phyloP scores from a whole-genome alignment of 2,888 invertebrate species.

The Chaitophorus viminalis region DNA sequence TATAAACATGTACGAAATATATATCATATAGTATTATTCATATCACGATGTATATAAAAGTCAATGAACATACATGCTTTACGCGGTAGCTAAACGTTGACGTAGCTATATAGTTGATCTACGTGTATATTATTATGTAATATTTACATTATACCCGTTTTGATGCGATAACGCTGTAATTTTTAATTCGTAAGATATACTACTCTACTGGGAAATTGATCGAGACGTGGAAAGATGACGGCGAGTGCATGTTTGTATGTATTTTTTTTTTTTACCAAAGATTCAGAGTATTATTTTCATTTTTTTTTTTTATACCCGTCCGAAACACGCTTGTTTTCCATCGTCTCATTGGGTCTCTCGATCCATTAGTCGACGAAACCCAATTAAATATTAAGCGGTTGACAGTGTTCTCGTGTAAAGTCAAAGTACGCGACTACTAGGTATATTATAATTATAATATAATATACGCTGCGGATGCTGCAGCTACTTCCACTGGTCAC shows the following conservation, averaged over 20 bases:
- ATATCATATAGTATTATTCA: too few relatives aligned
- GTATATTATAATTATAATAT: too few relatives aligned
- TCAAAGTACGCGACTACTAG: background rate
- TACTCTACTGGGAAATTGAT: background rate
- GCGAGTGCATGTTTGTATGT: background rate
- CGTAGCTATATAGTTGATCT: too few relatives aligned
- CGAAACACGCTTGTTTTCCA: background rate
- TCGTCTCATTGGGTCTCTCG: background rate
- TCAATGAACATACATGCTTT: too few relatives aligned
- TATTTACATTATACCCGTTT: conserved; percentile 1
- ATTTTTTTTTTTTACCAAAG: background rate
- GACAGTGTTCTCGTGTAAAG: conserved; percentile 42
- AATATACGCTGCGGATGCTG: background rate
- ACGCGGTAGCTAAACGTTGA: background rate
- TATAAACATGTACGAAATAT: too few relatives aligned
- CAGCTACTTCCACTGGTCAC: background rate
- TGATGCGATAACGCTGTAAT: conserved; percentile 9
- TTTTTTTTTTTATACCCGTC: background rate
- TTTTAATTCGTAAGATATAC: conserved; percentile 1
- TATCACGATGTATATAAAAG: too few relatives aligned
- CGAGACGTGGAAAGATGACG: background rate
- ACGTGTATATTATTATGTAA: too few relatives aligned
- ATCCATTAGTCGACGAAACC: conserved; percentile 18
- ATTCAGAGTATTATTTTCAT: background rate
- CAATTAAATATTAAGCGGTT: conserved; percentile 43